Evolutionary conservation across 2,888 invertebrate species (phyloP).

Genomic region (Thera britannica): DNA sequence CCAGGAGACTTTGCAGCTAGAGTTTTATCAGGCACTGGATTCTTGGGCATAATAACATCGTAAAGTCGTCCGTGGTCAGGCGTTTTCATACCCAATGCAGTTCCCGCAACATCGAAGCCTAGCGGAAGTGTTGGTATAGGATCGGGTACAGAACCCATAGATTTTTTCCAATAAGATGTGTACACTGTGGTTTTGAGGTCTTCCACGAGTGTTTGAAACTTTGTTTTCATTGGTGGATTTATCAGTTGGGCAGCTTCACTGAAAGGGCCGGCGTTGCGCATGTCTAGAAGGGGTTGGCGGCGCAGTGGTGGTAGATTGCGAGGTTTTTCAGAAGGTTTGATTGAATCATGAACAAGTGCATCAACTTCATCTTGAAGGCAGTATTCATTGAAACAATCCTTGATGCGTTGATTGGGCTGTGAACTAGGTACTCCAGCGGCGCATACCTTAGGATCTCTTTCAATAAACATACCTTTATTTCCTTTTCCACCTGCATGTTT

Average conservation of each 20-base stretch:
- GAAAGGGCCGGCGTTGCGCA: slow-evolving; percentile 46
- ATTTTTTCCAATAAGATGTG: slow-evolving; percentile 54
- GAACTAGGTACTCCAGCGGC: slow-evolving; percentile 52
- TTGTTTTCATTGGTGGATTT: slow-evolving; percentile 50
- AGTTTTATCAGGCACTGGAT: slow-evolving; percentile 43
- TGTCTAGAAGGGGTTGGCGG: slow-evolving; percentile 40
- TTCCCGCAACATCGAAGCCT: slow-evolving; percentile 42
- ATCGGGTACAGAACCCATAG: slow-evolving; percentile 47
- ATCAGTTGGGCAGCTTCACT: slow-evolving; percentile 44
- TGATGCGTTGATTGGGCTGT: slow-evolving; percentile 41
- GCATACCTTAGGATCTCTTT: slow-evolving; percentile 50
- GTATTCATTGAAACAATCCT: slow-evolving; percentile 46
- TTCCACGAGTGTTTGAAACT: slow-evolving; percentile 50
- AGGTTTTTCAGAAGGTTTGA: slow-evolving; percentile 44
- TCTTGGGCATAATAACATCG: slow-evolving; percentile 51
- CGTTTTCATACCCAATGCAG: slow-evolving; percentile 48
- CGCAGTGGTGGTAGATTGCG: slow-evolving; percentile 41
- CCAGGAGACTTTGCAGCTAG: slow-evolving; percentile 41
- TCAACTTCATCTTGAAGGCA: slow-evolving; percentile 55
- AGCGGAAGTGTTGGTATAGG: slow-evolving; percentile 48
- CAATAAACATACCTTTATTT: slow-evolving; percentile 54
- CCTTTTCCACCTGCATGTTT: slow-evolving; percentile 52
- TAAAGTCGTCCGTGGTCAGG: slow-evolving; percentile 43
- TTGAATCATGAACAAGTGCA: slow-evolving; percentile 52
- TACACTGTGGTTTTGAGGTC: slow-evolving; percentile 52